Conservation (phyloP, 2,888 invertebrate genomes). For the Drosophila mimica region DNA sequence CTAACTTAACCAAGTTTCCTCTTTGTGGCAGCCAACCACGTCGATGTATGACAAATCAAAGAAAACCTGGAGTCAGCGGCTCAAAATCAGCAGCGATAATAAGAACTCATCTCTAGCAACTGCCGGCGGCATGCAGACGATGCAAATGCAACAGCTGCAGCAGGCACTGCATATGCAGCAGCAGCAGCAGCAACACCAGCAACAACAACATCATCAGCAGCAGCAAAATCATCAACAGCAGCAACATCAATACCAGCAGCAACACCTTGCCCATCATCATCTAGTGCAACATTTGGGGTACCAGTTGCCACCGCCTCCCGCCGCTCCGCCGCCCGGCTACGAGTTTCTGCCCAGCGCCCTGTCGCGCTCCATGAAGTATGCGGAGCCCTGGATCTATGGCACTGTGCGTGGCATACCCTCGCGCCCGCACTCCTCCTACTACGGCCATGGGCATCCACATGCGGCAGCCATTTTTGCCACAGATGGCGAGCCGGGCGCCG, state of each 20-base stretch:
- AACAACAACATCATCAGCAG: constrained; percentile 69
- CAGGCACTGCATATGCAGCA: constrained; percentile 62
- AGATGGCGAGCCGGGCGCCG: constrained; percentile 66
- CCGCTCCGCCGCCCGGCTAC: constrained; percentile 60
- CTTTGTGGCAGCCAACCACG: constrained; percentile 56
- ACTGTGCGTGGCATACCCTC: constrained; percentile 88
- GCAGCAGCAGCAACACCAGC: constrained; percentile 82
- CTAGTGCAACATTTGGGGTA: constrained; percentile 58
- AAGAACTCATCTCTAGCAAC: constrained; percentile 83
- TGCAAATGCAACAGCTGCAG: constrained; percentile 67
- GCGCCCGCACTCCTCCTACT: constrained; percentile 83
- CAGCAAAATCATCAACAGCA: constrained; percentile 52
- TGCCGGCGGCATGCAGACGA: constrained; percentile 64
- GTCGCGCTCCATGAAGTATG: constrained; percentile 93
- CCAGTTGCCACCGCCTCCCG: constrained; percentile 55
- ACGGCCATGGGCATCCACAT: constrained; percentile 67
- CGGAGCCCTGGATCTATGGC: constrained; percentile 94
- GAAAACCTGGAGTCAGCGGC: constrained; percentile 90
- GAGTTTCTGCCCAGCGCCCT: constrained; percentile 87
- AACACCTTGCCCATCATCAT: constrained; percentile 47
- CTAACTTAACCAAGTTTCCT: not conserved
- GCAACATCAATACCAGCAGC: constrained; percentile 60
- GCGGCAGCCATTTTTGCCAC: constrained; percentile 76
- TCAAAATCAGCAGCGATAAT: constrained; percentile 86
- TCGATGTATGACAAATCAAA: constrained; percentile 86